Conservation (phyloP, 1,140 invertebrate species). For the Gerris buenoi region DNA sequence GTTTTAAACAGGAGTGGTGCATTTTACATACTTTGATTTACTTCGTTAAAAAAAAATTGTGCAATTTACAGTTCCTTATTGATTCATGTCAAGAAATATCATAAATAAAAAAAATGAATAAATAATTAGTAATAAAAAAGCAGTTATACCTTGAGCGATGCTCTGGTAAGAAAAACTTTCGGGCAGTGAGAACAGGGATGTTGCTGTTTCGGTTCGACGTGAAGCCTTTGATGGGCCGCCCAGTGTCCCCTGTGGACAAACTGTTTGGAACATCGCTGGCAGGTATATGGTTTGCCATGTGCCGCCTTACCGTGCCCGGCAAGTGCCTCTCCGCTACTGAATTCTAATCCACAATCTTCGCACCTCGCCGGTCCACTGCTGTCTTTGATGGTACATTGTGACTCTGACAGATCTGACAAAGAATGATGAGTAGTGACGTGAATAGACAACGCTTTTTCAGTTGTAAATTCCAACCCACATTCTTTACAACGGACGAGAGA, state of each 20-base stretch:
- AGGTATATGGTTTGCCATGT: constrained; percentile 45
- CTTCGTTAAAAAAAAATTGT: too few relatives aligned
- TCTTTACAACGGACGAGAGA: background rate
- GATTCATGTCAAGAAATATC: too few relatives aligned
- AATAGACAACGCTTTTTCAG: background rate
- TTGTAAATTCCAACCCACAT: background rate
- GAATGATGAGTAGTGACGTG: background rate
- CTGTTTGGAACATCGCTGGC: constrained; percentile 34
- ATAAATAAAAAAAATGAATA: too few relatives aligned
- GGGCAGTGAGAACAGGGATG: constrained; percentile 38
- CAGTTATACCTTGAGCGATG: constrained; percentile 32
- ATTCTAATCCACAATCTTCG: background rate
- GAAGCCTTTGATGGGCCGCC: constrained; percentile 20
- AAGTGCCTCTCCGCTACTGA: background rate
- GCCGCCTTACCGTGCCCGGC: constrained; percentile 17
- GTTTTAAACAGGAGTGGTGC: too few relatives aligned
- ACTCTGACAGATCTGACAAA: background rate
- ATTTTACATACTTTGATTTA: too few relatives aligned
- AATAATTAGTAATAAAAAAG: background rate
- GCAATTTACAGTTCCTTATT: too few relatives aligned
- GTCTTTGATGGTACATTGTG: background rate
- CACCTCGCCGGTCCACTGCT: background rate
- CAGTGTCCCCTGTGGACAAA: constrained; percentile 28
- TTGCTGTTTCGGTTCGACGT: constrained; percentile 24
- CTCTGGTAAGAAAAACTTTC: constrained; percentile 37